Evolutionary conservation across 2,888 invertebrate genomes (phyloP), one percentile per base, ranked within the genome.

Genomic region (Thecocarcelia acutangulata): DNA sequence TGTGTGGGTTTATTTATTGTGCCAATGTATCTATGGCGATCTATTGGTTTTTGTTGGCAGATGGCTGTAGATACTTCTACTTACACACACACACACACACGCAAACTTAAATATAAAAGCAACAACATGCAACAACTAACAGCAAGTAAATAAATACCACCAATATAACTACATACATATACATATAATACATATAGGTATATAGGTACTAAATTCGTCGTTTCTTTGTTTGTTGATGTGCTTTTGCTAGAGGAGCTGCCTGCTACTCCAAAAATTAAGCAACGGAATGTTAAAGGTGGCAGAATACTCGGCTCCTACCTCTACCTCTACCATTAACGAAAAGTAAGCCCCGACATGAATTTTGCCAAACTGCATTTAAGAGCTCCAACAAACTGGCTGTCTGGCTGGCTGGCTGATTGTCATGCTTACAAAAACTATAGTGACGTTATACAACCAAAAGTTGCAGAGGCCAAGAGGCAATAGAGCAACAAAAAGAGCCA

Each of bases 31-130:
- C 66, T 78, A 72, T 72, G 78, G 58, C 59, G 78, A 78, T 78
- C 78, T 78, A 72, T 72, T 52, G 52, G 28, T 52, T 54, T 59
- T 44, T 69, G 69, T 48, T 74, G 68, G 69, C 79, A 74, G 79
- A 59, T 73, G 68, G 54, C 68, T 66, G 66, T 64, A 37, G 59
- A 73, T 44, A 37, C 56, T 42, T 42, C 44, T 59, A 37, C 17
- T 42, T 42, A 54, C 54, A 61, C 12, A 50, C 13, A 48, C 11
- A 33, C 3, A 24, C 13, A 48, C 21, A 3, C 24, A 48, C 40
- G 15, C 13, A 48, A 15, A 48, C 42, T n/a, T 33, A 33, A 33
- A 33, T 33, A 33, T 8, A 33, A 33, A 8, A 33, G 33, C 13
- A 48, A 56, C 24, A 19, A 56, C 46, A 33, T 11, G 15, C 17